Base-by-base conservation (phyloP, 1,140 invertebrate species). In the Drosophila sucinea region DNA sequence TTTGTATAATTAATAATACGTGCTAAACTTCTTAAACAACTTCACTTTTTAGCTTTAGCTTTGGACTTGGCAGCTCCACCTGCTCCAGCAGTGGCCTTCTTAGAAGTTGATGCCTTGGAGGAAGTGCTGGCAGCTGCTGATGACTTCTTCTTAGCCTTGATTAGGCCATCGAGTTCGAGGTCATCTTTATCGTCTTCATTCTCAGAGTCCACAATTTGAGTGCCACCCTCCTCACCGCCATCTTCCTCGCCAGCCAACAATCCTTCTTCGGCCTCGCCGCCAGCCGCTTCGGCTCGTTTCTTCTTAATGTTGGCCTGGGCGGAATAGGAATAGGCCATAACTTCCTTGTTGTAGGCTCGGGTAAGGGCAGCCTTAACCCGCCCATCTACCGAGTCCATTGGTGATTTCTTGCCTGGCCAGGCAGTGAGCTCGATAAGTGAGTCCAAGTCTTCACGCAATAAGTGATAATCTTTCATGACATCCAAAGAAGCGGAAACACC, bases 341-440 rank as follows among this genome's bases (percentile, higher is more conserved):
- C 93, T 70, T 95, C 95, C 91, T 99, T 99, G 91, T 99, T 99
- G 90, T 98, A 98, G 0, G 95, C 93, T 51, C 97, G 94, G 0
- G 98, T 99, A 90, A 99, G 96, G 0, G 98, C 97, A 17, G 97
- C 95, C 94, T 99, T 99, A 0, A 97, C 96, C 93, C 97, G 98
- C 5, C 95, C 94, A 76, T 97, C 95, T 33, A 99, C 93, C 62
- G 94, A 92, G 68, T 95, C 94, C 93, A 97, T 94, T 0, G 95
- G 95, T 91, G 98, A 96, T 72, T 94, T 94, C 73, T 95, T 94
- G 66, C 95, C 94, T 0, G 97, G 95, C 97, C 98, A 99, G n/a
- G 94, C 81, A 1, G 96, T 95, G 11, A 99, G 83, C 90, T 99
- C 98, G 8, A 96, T 92, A 7, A 99, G 93, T 11, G 96, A 96